phyloP scores from a whole-genome alignment of 2,797 vertebrate genomes.

The Lophotriccus pileatus region DNA sequence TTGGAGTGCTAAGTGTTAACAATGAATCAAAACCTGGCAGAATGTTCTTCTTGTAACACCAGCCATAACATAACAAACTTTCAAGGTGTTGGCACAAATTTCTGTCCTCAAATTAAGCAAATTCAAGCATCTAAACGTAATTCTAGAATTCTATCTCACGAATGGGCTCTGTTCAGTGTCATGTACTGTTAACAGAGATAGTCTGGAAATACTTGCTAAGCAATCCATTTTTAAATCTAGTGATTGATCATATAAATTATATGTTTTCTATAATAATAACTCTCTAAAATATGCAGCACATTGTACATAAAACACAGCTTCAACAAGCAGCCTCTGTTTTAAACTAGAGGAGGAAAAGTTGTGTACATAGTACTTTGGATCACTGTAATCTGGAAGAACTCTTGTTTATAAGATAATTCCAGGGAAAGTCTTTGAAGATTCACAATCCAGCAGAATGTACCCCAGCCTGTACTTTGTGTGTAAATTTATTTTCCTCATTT shows the following conservation, averaged over 20 bases:
- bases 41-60: neutral
- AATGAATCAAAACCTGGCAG: slow-evolving; percentile 10
- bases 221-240: neutral
- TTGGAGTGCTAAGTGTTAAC: slow-evolving; percentile 18
- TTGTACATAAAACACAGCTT: neutral
- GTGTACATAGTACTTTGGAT: neutral
- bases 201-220: neutral
- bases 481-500: neutral
- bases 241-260: neutral
- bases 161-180: neutral
- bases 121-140: neutral
- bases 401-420: neutral
- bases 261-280: neutral
- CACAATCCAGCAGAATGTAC: neutral
- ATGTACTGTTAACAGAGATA: neutral
- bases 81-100: neutral
- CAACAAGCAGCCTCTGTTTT: neutral
- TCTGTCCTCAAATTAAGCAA: neutral
- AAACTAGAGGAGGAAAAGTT: neutral
- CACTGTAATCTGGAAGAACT: neutral
- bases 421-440: neutral
- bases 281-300: neutral
- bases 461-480: neutral
- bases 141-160: neutral
- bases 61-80: neutral